Evolutionary conservation across 2,113 vertebrate genomes (phyloP).

Genomic region (Aegotheles bennettii): DNA sequence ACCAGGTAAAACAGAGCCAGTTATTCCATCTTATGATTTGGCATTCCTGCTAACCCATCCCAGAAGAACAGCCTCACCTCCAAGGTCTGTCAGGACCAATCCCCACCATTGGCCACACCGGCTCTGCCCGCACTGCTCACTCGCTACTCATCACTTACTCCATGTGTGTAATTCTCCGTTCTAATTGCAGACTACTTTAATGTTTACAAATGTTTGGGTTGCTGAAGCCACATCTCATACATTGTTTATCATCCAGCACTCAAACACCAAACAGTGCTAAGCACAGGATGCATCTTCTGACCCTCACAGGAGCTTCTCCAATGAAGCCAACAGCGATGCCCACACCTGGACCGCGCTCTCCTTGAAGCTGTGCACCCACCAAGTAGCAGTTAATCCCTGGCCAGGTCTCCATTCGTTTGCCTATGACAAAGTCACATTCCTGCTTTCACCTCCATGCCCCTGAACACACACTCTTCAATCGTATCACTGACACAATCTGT

Average conservation of each 20-base stretch:
- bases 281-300: neutral
- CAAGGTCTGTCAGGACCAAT: neutral
- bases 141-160: neutral
- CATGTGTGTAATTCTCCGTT: neutral
- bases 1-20: neutral
- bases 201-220: neutral
- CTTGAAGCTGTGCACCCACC: neutral
- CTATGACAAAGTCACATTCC: neutral
- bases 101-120: rapidly evolving
- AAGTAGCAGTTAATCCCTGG: neutral
- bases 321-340: neutral
- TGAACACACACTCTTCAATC: neutral
- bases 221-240: neutral
- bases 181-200: neutral
- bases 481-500: neutral
- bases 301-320: neutral
- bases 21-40: neutral
- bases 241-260: neutral
- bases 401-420: neutral
- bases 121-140: neutral
- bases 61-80: neutral
- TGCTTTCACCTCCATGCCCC: neutral
- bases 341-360: neutral
- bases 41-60: neutral
- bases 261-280: neutral